phyloP scores from a whole-genome alignment of 2,888 invertebrate genomes.

The Timema cristinae region DNA sequence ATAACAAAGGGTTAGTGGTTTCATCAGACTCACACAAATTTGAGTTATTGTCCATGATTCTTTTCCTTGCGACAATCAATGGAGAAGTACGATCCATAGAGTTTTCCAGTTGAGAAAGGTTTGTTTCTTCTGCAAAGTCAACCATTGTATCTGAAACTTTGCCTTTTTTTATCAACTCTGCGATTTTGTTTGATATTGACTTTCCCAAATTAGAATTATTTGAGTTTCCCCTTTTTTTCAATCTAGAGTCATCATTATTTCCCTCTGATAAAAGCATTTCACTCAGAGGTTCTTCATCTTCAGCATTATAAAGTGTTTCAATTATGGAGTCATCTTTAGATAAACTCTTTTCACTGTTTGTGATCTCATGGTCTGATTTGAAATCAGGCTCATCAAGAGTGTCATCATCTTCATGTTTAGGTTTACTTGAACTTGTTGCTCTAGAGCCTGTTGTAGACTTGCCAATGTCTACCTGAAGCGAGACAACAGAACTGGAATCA shows the following conservation, averaged over 20 bases:
- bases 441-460: neutral
- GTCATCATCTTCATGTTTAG: too few species aligned
- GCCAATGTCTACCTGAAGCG: neutral
- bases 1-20: neutral
- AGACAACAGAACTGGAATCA: slow-evolving; percentile 20
- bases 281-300: neutral
- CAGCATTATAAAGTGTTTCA: slow-evolving; percentile 6
- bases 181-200: slow-evolving; percentile 24
- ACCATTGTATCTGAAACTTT: slow-evolving; percentile 18
- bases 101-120: neutral
- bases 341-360: neutral
- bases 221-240: neutral
- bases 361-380: neutral
- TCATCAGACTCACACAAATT: slow-evolving; percentile 18
- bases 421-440: too few species aligned
- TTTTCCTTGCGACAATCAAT: neutral
- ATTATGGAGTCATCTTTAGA: neutral
- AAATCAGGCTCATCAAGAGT: neutral
- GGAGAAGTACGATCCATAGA: neutral
- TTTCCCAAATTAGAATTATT: slow-evolving; percentile 22
- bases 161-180: slow-evolving; percentile 22
- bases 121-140: neutral
- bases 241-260: neutral
- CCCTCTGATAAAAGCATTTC: too few species aligned
- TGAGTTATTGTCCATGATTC: slow-evolving; percentile 19